phyloP scores from a whole-genome alignment of 2,797 vertebrate species.

The Gouania willdenowi region DNA sequence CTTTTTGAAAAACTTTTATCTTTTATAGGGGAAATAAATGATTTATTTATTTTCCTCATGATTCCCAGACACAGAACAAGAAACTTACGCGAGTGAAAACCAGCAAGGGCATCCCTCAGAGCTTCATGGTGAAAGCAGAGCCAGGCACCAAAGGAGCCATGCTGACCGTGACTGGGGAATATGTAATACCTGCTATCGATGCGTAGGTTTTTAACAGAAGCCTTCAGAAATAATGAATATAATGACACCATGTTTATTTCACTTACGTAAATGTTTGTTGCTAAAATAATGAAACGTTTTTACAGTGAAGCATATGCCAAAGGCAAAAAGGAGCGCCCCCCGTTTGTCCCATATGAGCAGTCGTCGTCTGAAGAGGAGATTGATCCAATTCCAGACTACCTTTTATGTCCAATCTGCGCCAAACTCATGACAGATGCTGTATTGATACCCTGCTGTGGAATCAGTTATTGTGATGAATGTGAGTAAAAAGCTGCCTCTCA shows the following conservation, averaged over 20 bases:
- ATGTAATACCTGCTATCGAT: slow-evolving; percentile 96
- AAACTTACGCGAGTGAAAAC: slow-evolving; percentile 91
- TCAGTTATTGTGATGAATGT: slow-evolving; percentile 99
- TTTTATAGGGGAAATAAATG: no score
- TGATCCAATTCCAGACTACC: slow-evolving; percentile 94
- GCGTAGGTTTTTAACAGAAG: slow-evolving; percentile 77
- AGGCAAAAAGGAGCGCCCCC: slow-evolving; percentile 98
- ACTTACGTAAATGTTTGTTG: not conserved
- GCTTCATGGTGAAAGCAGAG: slow-evolving; percentile 98
- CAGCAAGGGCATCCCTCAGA: slow-evolving; percentile 98
- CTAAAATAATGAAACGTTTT: not conserved
- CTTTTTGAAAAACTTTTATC: not conserved
- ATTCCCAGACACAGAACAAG: slow-evolving; percentile 82
- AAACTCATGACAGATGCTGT: slow-evolving; percentile 97
- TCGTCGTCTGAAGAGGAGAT: slow-evolving; percentile 93
- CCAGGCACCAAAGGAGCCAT: slow-evolving; percentile 96
- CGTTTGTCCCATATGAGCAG: slow-evolving; percentile 90
- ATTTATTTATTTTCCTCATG: not conserved
- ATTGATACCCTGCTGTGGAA: slow-evolving; percentile 97
- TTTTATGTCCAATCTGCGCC: slow-evolving; percentile 95
- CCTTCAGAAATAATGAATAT: not conserved
- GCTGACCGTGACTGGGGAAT: slow-evolving; percentile 98
- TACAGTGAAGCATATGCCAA: slow-evolving; percentile 93
- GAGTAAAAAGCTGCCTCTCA: slow-evolving; percentile 31
- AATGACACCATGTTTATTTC: not conserved